Percentiles rank a stretch among this genome's conserved stretches.
Evolutionary conservation across 2,113 vertebrate species (phyloP).

Genomic region (Bagarius yarrelli): DNA sequence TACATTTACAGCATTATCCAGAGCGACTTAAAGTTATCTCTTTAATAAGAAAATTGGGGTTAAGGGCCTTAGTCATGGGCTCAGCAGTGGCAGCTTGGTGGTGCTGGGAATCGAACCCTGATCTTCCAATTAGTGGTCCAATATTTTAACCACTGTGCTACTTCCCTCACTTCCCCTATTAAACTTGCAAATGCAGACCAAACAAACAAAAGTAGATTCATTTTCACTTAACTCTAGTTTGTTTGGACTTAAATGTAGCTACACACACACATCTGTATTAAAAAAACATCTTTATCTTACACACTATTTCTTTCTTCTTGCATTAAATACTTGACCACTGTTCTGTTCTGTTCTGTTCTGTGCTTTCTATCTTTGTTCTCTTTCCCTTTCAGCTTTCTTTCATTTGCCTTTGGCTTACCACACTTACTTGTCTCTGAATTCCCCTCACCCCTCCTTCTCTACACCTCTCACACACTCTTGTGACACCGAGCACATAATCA

Average conservation of each 20-base stretch:
- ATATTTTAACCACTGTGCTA: no score
- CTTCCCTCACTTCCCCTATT: no score
- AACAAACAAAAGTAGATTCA: background rate
- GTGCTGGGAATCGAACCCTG: no score
- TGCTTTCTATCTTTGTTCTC: constrained; percentile 32
- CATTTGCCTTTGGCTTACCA: constrained; percentile 24
- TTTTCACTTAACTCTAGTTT: background rate
- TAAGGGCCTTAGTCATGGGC: no score
- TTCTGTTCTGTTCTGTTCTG: constrained; percentile 32
- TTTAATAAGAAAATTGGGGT: no score
- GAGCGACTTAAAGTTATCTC: no score
- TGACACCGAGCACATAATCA: constrained; percentile 39
- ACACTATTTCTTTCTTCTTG: background rate
- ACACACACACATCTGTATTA: constrained; percentile 19
- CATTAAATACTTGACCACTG: constrained; percentile 31
- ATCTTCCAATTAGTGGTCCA: no score
- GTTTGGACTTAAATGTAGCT: background rate
- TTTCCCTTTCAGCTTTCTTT: constrained; percentile 17
- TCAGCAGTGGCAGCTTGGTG: no score
- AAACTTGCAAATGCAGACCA: background rate
- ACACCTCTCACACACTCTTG: constrained; percentile 46
- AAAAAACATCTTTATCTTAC: background rate
- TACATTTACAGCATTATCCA: no score
- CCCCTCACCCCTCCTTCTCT: constrained; percentile 31
- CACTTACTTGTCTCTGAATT: constrained; percentile 21